Evolutionary conservation across 2,797 vertebrate genomes (phyloP).

Genomic region (Cossypha polioptera): DNA sequence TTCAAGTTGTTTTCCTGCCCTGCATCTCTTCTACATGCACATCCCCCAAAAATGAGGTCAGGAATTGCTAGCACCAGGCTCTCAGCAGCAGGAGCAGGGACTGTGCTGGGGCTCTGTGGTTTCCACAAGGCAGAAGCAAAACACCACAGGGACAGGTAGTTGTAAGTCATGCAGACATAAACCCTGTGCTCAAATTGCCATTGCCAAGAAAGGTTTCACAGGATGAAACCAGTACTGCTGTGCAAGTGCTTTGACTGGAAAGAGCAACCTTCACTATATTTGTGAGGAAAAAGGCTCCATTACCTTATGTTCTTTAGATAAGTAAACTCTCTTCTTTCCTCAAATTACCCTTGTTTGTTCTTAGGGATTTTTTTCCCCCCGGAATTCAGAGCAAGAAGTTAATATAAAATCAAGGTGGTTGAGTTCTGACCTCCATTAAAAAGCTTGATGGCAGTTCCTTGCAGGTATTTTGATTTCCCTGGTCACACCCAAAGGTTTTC

Average conservation of each 20-base stretch:
- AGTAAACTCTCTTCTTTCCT: neutral
- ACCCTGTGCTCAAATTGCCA: neutral
- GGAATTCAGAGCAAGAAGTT: neutral
- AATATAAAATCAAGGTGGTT: neutral
- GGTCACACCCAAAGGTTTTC: conserved; percentile 2
- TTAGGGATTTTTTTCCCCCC: neutral
- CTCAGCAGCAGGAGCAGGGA: neutral
- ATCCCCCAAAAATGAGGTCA: neutral
- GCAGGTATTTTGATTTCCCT: neutral
- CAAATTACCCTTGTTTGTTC: neutral
- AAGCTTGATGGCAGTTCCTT: neutral
- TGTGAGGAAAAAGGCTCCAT: neutral
- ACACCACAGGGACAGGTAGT: neutral
- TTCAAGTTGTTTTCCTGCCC: neutral
- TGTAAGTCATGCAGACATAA: neutral
- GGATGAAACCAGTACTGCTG: neutral
- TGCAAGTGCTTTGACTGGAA: neutral
- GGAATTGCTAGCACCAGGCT: neutral
- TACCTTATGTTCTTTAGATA: neutral
- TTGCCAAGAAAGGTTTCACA: neutral
- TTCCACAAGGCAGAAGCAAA: neutral
- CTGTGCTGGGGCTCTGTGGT: neutral
- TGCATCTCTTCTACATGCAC: neutral
- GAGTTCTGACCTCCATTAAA: neutral
- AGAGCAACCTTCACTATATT: neutral